phyloP scores from a whole-genome alignment of 64 coral and sea anemone genomes.

The Montipora capricornis region DNA sequence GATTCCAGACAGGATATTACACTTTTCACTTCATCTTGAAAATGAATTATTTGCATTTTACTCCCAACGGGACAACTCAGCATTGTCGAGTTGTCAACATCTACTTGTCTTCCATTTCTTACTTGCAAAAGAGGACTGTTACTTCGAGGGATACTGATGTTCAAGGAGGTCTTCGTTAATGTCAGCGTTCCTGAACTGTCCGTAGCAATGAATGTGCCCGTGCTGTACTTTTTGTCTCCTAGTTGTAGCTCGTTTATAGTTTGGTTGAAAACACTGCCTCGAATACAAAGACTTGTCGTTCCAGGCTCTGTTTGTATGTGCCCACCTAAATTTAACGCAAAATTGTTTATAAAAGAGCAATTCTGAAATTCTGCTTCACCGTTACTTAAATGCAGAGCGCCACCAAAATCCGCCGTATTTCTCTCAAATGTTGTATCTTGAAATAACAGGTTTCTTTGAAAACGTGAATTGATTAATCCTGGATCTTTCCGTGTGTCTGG shows the following conservation, averaged over 20 bases:
- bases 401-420: background rate
- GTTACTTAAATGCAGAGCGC: background rate
- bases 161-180: background rate
- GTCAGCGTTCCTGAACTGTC: slow-evolving; percentile 58
- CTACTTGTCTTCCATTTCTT: background rate
- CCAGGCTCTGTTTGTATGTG: background rate
- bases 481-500: too few species aligned
- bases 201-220: slow-evolving; percentile 23
- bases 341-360: slow-evolving; percentile 5
- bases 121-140: slow-evolving; percentile 9
- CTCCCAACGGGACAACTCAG: background rate
- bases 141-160: background rate
- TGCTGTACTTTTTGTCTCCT: background rate
- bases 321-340: slow-evolving; percentile 56
- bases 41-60: slow-evolving; percentile 17
- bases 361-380: background rate
- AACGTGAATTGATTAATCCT: background rate
- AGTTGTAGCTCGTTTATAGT: background rate
- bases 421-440: background rate
- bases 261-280: slow-evolving; percentile 43
- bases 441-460: background rate
- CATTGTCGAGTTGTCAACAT: background rate
- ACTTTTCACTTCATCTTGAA: background rate
- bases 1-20: background rate
- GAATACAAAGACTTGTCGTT: slow-evolving; percentile 58